phyloP scores from a whole-genome alignment of 2,113 vertebrate genomes.

The Ardeotis arabs region DNA sequence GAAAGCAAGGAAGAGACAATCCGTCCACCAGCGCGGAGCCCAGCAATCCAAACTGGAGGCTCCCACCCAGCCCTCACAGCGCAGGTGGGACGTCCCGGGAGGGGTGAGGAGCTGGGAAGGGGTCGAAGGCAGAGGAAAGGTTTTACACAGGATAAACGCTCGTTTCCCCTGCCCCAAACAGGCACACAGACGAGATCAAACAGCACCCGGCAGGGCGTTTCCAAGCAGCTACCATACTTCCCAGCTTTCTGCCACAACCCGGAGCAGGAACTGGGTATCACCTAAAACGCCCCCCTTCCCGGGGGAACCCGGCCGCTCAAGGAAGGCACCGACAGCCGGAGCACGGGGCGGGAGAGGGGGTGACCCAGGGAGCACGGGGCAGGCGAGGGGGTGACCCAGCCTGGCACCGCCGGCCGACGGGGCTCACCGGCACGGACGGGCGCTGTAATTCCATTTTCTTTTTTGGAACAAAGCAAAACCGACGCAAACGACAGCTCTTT shows the following conservation, averaged over 20 bases:
- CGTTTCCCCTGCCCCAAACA: not conserved
- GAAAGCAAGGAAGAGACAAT: not conserved
- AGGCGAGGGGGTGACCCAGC: not conserved
- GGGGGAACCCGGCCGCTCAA: fast-evolving
- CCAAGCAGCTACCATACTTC: not conserved
- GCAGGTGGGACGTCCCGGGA: fast-evolving
- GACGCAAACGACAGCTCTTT: not conserved
- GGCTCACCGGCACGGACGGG: not conserved
- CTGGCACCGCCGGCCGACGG: not conserved
- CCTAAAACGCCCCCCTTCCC: not conserved
- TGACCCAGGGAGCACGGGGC: fast-evolving
- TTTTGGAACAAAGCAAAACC: not conserved
- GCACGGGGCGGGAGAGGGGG: fast-evolving
- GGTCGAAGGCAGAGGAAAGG: not conserved
- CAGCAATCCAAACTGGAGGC: not conserved
- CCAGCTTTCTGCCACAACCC: not conserved
- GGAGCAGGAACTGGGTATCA: not conserved
- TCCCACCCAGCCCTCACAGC: not conserved
- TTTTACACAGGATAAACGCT: not conserved
- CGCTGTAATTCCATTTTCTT: not conserved
- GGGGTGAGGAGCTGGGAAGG: not conserved
- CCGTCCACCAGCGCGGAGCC: not conserved
- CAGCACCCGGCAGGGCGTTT: not conserved
- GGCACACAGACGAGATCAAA: not conserved
- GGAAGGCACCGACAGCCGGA: fast-evolving